These are phyloP conservation scores for Autographa gamma DNA, from an alignment of 2,888 invertebrate genomes.

Conservation along the genomic window DNA sequence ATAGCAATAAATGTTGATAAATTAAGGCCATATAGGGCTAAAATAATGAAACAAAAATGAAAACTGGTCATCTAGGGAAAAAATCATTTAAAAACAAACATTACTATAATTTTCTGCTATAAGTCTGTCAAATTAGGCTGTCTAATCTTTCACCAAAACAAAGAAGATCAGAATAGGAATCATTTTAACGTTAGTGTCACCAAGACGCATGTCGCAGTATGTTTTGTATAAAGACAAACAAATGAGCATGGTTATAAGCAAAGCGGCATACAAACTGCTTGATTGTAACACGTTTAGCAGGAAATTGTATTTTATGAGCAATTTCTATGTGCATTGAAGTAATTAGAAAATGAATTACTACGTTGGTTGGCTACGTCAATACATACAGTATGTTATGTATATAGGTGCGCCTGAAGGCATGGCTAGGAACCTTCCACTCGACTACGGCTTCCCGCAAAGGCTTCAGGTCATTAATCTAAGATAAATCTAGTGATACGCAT, in stretches of 20 bases:
- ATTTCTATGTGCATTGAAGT: slow-evolving; percentile 30
- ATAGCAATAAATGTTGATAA: no score
- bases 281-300: slow-evolving; percentile 45
- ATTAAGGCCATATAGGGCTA: no score
- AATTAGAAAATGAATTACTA: slow-evolving; percentile 40
- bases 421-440: slow-evolving; percentile 28
- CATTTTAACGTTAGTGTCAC: not conserved
- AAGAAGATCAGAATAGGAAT: not conserved
- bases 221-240: slow-evolving; percentile 8
- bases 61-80: no score
- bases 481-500: slow-evolving; percentile 34
- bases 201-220: not conserved
- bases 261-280: slow-evolving; percentile 18
- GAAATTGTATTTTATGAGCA: slow-evolving; percentile 40
- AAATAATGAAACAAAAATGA: no score
- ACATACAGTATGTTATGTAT: slow-evolving; percentile 9
- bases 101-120: no score
- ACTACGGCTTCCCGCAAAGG: slow-evolving; percentile 39
- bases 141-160: not conserved
- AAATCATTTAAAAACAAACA: no score
- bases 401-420: slow-evolving; percentile 10
- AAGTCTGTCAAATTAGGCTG: not conserved
- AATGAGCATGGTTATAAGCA: slow-evolving; percentile 20
- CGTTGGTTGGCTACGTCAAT: slow-evolving; percentile 14
- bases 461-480: slow-evolving; percentile 40